Evolutionary conservation across 2,888 invertebrate species (phyloP).

Genomic region (Sisyra nigra): DNA sequence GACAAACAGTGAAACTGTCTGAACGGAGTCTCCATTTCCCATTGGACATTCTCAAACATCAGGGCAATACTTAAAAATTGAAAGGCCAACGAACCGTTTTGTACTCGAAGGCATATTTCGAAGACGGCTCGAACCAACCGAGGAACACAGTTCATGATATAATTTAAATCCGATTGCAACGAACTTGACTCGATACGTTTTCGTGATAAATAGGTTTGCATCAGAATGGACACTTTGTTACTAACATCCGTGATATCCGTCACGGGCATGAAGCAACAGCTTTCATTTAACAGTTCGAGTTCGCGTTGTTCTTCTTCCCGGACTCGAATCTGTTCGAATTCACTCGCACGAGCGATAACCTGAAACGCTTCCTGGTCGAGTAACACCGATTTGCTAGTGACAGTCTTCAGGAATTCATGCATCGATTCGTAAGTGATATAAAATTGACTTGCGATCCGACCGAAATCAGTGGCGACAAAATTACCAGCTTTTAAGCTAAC

Average conservation of each 20-base stretch:
- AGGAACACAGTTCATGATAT: constrained; percentile 58
- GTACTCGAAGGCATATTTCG: constrained; percentile 79
- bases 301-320: constrained; percentile 92
- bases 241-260: constrained; percentile 56
- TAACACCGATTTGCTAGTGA: constrained; percentile 52
- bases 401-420: constrained; percentile 75
- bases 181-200: constrained; percentile 71
- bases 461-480: constrained; percentile 69
- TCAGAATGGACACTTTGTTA: constrained; percentile 88
- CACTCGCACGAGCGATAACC: constrained; percentile 82
- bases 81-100: constrained; percentile 79
- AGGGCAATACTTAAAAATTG: constrained; percentile 76
- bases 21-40: constrained; percentile 76
- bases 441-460: constrained; percentile 92
- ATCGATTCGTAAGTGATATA: constrained; percentile 95
- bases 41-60: constrained; percentile 83
- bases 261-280: constrained; percentile 35
- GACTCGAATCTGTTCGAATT: constrained; percentile 91
- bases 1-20: constrained; percentile 67
- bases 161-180: neutral
- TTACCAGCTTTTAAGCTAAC: constrained; percentile 75
- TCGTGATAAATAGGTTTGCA: constrained; percentile 79
- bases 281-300: constrained; percentile 56
- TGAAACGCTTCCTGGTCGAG: constrained; percentile 72
- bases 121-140: constrained; percentile 86